phyloP scores from a whole-genome alignment of 2,113 vertebrate species.

The Cephalopterus ornatus region DNA sequence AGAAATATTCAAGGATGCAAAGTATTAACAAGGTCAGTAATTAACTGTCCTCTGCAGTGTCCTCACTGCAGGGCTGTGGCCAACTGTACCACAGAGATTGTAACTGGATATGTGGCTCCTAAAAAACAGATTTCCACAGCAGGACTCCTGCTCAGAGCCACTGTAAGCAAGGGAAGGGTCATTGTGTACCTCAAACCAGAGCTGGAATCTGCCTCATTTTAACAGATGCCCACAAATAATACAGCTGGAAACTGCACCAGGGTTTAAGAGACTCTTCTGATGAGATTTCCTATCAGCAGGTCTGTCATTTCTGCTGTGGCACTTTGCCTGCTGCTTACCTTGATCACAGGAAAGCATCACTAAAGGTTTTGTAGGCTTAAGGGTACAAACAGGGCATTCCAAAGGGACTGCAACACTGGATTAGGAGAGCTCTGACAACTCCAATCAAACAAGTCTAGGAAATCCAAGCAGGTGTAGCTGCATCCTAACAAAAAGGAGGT shows the following conservation, averaged over 20 bases:
- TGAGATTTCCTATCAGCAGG: background rate
- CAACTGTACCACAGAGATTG: background rate
- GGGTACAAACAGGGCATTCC: background rate
- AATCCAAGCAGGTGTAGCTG: background rate
- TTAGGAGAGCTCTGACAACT: background rate
- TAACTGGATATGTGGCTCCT: background rate
- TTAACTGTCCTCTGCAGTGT: background rate
- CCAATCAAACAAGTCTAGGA: background rate
- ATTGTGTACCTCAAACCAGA: background rate
- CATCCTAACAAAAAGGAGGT: background rate
- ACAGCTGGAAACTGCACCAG: background rate
- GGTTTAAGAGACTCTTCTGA: background rate
- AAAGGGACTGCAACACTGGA: background rate
- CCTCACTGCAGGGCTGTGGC: background rate
- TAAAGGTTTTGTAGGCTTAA: background rate
- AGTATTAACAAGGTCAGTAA: background rate
- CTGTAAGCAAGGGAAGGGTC: background rate
- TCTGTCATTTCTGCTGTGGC: background rate
- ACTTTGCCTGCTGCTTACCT: background rate
- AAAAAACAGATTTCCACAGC: background rate
- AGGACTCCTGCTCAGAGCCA: background rate
- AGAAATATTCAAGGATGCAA: background rate
- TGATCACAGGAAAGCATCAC: background rate
- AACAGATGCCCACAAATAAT: background rate
- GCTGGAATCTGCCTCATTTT: background rate